Evolutionary conservation across 1,140 invertebrate species (phyloP), one percentile per base, ranked within the genome.

Genomic region (Drosophila melanogaster): DNA sequence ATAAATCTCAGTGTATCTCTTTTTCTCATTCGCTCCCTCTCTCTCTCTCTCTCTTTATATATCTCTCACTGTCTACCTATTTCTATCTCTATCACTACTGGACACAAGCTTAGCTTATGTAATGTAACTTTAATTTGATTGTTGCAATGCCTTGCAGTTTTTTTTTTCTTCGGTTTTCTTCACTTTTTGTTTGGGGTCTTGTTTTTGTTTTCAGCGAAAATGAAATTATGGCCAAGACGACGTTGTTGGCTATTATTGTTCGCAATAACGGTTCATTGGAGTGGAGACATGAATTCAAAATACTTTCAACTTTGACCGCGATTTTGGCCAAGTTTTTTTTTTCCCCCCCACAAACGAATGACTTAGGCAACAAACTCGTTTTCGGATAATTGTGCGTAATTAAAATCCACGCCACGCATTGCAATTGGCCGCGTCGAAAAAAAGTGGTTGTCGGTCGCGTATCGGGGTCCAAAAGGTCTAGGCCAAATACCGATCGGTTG

Each of bases 41-140:
- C 3, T 12, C 14, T 7, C 15, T 3, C 38, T 33, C 12, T 19
- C 12, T 30, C 6, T 30, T 10, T 15, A 2, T 30, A 7, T 15
- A 4, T 60, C 17, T 58, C 17, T 44, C 12, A 10, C 26, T 7
- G 17, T 17, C 30, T 37, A 17, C 41, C 26, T 46, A 4, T 38
- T 5, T 15, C 57, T 33, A 10, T 4, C 47, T 33, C 24, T 33
- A 19, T 38, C 41, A 40, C 3, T n/a, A 24, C 38, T 53, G 65
- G 43, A 41, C 55, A 54, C 19, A 54, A 54, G 53, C 58, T 26
- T 35, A 24, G 76, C 77, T 87, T 87, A 89, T 83, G 79, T 87
- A 87, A 86, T 89, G 67, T 87, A 79, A 83, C 55, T 87, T 87
- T 86, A 87, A 86, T 86, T 86, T 86, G 83, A 86, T 87, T 86